phyloP scores from a whole-genome alignment of 2,888 invertebrate genomes.

The Caenorhabditis virilis region DNA sequence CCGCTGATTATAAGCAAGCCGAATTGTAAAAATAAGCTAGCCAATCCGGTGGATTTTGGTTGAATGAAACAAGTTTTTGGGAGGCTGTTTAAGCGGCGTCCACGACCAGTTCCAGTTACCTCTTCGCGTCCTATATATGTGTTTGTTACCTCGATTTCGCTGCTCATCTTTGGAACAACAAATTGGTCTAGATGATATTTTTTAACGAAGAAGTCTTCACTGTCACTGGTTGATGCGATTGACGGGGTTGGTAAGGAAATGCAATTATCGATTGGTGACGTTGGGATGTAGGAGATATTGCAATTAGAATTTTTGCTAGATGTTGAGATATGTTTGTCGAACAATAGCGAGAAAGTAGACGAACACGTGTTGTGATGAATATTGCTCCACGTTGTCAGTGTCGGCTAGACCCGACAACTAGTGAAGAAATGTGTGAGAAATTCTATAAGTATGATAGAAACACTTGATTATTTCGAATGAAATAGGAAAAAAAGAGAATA shows the following conservation, averaged over 20 bases:
- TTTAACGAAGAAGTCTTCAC: neutral
- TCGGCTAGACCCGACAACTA: too few relatives aligned
- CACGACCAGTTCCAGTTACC: neutral
- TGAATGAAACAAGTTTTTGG: conserved; percentile 36
- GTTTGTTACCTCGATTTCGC: neutral
- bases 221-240: neutral
- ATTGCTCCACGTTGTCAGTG: too few relatives aligned
- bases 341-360: too few relatives aligned
- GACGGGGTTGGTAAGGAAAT: neutral
- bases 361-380: too few relatives aligned
- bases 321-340: too few relatives aligned
- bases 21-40: conserved; percentile 48
- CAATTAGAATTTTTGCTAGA: too few relatives aligned
- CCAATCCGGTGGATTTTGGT: conserved; percentile 47
- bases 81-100: conserved; percentile 6
- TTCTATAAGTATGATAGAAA: too few relatives aligned
- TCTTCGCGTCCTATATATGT: neutral
- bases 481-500: too few relatives aligned
- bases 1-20: conserved; percentile 40
- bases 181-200: conserved; percentile 7
- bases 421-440: neutral
- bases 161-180: neutral
- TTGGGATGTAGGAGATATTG: conserved; percentile 5
- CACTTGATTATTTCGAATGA: too few relatives aligned
- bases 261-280: conserved; percentile 2